Conservation (phyloP, 1,140 invertebrate species). For the Ips typographus region DNA sequence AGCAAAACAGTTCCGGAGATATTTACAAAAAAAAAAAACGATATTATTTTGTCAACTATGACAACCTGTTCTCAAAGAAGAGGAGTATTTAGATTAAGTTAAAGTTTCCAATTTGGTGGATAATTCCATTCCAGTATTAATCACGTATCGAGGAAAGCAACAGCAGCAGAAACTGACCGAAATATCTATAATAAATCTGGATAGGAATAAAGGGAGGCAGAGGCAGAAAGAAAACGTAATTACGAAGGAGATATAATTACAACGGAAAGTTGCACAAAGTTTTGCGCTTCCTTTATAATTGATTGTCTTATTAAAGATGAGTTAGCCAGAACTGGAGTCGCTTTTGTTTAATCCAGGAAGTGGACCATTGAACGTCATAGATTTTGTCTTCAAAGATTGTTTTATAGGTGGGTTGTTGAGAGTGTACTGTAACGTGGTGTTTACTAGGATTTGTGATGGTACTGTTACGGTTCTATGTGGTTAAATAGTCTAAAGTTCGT, state of each 20-base stretch:
- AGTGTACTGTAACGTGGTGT: too few species aligned
- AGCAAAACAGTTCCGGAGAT: too few species aligned
- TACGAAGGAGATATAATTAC: conserved; percentile 53
- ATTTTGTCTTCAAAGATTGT: too few species aligned
- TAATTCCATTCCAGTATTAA: conserved; percentile 26
- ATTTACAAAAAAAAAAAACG: too few species aligned
- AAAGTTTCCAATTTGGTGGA: conserved; percentile 6
- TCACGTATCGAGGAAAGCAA: conserved; percentile 31
- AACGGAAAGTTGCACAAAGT: conserved; percentile 51
- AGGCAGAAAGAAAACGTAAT: conserved; percentile 44
- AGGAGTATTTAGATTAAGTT: conserved; percentile 4
- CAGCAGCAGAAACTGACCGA: conserved; percentile 33
- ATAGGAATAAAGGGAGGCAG: conserved; percentile 42
- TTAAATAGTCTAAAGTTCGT: conserved; percentile 3
- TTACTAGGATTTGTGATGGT: too few species aligned
- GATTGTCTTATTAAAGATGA: conserved; percentile 55
- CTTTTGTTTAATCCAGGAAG: conserved; percentile 45
- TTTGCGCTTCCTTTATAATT: conserved; percentile 51
- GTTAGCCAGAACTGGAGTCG: conserved; percentile 44
- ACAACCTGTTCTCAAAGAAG: too few species aligned
- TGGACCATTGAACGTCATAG: conserved; percentile 21
- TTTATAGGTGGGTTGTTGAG: too few species aligned
- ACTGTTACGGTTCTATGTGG: too few species aligned
- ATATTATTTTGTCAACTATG: too few species aligned
- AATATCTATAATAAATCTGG: conserved; percentile 45